Conservation (phyloP, 2,888 invertebrate species). For the Polydrusus tereticollis region DNA sequence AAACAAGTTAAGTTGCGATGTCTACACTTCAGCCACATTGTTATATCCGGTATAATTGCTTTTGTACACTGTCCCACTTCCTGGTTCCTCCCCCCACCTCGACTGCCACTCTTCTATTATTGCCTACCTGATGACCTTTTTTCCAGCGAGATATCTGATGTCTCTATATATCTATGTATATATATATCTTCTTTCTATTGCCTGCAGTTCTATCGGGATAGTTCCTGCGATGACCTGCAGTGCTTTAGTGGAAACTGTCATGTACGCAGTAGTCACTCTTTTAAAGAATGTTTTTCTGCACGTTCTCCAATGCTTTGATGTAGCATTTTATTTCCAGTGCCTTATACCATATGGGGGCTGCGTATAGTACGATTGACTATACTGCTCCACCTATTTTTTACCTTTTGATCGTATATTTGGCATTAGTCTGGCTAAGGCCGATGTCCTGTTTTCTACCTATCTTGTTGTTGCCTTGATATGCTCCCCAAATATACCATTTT, state of each 20-base stretch:
- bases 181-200: constrained; percentile 29
- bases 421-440: background rate
- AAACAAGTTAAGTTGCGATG: background rate
- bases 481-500: background rate
- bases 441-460: background rate
- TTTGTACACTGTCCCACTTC: background rate
- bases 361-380: constrained; percentile 45
- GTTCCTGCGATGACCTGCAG: too few relatives aligned
- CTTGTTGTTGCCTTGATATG: background rate
- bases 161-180: background rate
- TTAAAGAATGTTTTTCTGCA: constrained; percentile 20
- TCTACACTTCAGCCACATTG: background rate
- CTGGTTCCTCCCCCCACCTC: background rate
- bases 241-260: constrained; percentile 33
- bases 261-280: constrained; percentile 34
- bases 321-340: constrained; percentile 21
- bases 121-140: background rate
- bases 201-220: constrained; percentile 37
- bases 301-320: constrained; percentile 11
- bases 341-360: constrained; percentile 39
- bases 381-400: constrained; percentile 18
- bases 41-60: background rate
- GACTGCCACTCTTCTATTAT: background rate
- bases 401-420: constrained; percentile 26
- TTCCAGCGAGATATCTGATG: background rate